Evolutionary conservation across 2,888 invertebrate genomes (phyloP).

Genomic region (Scaeva pyrastri): DNA sequence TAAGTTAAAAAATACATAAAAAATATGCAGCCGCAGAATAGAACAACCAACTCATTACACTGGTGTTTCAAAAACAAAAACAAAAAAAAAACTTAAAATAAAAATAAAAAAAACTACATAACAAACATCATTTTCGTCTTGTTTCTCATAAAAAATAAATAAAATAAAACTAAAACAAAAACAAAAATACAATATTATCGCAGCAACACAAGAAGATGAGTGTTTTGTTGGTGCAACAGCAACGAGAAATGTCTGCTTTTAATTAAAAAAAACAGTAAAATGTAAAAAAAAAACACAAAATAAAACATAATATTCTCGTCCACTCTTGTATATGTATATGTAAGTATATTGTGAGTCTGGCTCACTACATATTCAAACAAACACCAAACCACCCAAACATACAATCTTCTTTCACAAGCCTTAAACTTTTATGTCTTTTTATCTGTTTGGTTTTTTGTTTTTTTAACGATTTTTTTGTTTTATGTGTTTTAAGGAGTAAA

Average conservation of each 20-base stretch:
- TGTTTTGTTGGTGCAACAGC: conserved; percentile 45
- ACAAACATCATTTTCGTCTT: conserved; percentile 40
- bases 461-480: conserved; percentile 59
- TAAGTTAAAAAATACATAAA: too few species aligned
- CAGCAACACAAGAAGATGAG: conserved; percentile 20
- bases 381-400: background rate
- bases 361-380: conserved; percentile 5
- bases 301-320: conserved; percentile 33
- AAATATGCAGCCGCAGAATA: conserved; percentile 16
- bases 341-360: conserved; percentile 6
- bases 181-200: conserved; percentile 20
- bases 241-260: conserved; percentile 58
- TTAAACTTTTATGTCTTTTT: conserved; percentile 68
- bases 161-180: conserved; percentile 6
- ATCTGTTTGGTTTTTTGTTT: conserved; percentile 12
- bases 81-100: background rate
- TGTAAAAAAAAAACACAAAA: conserved; percentile 30
- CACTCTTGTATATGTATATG: conserved; percentile 34
- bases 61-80: conserved; percentile 20
- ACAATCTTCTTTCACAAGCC: conserved; percentile 39
- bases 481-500: conserved; percentile 59
- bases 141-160: conserved; percentile 11
- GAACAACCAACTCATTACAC: conserved; percentile 41
- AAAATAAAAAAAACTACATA: conserved; percentile 5
- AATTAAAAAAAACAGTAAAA: conserved; percentile 66